Evolutionary conservation across 2,888 invertebrate genomes (phyloP), one percentile per base, ranked within the genome.

Genomic region (Criorhina ranunculi): DNA sequence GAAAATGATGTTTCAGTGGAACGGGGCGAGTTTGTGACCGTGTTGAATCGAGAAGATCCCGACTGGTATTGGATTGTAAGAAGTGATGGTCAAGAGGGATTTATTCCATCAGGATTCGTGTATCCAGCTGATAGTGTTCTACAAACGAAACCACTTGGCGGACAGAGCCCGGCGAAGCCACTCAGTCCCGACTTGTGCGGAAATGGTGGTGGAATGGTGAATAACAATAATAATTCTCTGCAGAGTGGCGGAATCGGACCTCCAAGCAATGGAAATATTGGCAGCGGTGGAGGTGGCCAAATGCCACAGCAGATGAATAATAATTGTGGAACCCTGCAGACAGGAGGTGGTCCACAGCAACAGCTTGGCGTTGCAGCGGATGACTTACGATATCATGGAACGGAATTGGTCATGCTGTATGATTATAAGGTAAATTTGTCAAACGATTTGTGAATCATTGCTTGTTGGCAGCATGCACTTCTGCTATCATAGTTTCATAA

Each of bases 11-110:
- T 98, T 0, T 97, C 96, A 42, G 98, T 98, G 0, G 97, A 98
- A 89, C 93, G 98, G 57, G 98, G 98, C 0, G 98, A 98, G 91
- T 97, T 98, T 92, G 98, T 98, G n/a, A 98, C 98, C 76, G 97
- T 98, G 11, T 92, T 98, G 70, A 98, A 98, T 92, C 94, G 97
- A 89, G 98, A 98, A 91, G 98, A 98, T 92, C 96, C 97, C 0
- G 98, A 98, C 91, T 98, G 98, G 98, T 98, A 96, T 91, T 98
- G 98, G 98, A 97, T 98, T 66, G 95, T 97, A 42, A 94, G 98
- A 87, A 96, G 96, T 87, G 97, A 98, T 90, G 97, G 97, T 0
- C 97, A 97, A 88, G 98, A 98, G 92, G 98, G 98, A 0, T 98
- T 98, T 91, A 98, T 98, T 64, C 98, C 98, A 0, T 96, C 97